A percentile compares a stretch with the other conserved stretches of the same genome.
These are phyloP conservation scores for Sylvicola fuscatus DNA, from an alignment of 2,888 invertebrate species.

Conservation along the genomic window DNA sequence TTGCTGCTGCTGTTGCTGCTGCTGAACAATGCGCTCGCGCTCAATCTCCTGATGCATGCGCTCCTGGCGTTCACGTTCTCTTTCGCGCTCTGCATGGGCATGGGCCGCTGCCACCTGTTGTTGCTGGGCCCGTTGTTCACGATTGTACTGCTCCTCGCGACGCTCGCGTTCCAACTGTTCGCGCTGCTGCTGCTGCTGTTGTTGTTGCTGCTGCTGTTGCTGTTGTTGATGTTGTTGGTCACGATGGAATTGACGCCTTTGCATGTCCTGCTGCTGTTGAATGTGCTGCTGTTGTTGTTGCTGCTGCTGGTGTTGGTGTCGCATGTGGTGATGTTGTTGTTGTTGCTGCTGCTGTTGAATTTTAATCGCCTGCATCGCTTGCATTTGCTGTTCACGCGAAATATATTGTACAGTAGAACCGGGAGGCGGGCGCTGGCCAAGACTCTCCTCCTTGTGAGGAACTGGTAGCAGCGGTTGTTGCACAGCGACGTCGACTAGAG, in stretches of 20 bases:
- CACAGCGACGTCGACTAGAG: slow-evolving; percentile 78
- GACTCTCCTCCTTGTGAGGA: slow-evolving; percentile 32
- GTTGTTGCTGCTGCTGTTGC: slow-evolving; percentile 13
- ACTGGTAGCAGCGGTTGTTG: slow-evolving; percentile 77
- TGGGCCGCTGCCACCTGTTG: no score
- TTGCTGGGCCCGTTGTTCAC: slow-evolving; percentile 10
- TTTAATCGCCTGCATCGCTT: slow-evolving; percentile 21
- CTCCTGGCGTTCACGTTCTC: slow-evolving; percentile 14
- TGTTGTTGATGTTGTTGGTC: slow-evolving; percentile 11
- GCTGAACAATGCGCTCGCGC: slow-evolving; percentile 15
- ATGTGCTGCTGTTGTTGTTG: slow-evolving; percentile 11
- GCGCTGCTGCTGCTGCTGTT: slow-evolving; percentile 20
- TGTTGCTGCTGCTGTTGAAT: slow-evolving; percentile 17
- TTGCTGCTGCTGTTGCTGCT: slow-evolving; percentile 3
- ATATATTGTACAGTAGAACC: slow-evolving; percentile 19
- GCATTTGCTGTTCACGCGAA: slow-evolving; percentile 28
- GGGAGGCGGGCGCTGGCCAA: slow-evolving; percentile 14
- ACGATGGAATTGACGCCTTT: slow-evolving; percentile 15
- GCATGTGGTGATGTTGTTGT: slow-evolving; percentile 16
- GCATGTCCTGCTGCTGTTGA: slow-evolving; percentile 16
- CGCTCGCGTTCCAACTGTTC: slow-evolving; percentile 15
- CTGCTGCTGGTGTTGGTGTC: slow-evolving; percentile 13
- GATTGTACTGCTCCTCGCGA: slow-evolving; percentile 18
- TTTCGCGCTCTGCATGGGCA: slow-evolving; percentile 8
- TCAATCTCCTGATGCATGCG: slow-evolving; percentile 15